A percentile compares a stretch with the other conserved stretches of the same genome.
Conservation (phyloP, 2,113 vertebrate genomes). For the Sinocyclocheilus maitianheensis region DNA sequence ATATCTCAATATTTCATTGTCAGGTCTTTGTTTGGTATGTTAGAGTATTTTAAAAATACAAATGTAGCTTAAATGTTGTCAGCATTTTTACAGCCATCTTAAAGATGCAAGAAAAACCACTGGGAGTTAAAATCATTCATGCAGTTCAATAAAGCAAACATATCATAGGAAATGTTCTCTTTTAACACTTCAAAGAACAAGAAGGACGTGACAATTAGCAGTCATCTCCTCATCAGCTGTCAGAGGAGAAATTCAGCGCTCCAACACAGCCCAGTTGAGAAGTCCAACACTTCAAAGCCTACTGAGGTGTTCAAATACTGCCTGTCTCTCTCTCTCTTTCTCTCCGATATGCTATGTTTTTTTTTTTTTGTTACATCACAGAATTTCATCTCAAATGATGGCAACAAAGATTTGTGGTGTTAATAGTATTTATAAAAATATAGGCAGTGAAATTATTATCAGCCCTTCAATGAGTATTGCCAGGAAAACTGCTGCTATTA, state of each 20-base stretch:
- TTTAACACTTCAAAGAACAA: slow-evolving; percentile 59
- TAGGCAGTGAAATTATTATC: neutral
- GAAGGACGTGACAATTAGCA: slow-evolving; percentile 59
- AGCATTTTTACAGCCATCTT: neutral
- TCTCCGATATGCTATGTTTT: slow-evolving; percentile 13
- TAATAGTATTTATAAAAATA: slow-evolving; percentile 19
- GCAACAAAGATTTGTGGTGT: slow-evolving; percentile 42
- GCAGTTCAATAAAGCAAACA: slow-evolving; percentile 52
- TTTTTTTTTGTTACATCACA: slow-evolving; percentile 37
- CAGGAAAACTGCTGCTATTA: neutral
- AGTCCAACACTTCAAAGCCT: slow-evolving; percentile 56
- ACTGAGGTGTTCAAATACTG: slow-evolving; percentile 54
- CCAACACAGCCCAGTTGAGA: slow-evolving; percentile 50
- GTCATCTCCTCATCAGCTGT: slow-evolving; percentile 55
- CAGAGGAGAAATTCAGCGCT: slow-evolving; percentile 43
- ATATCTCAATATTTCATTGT: neutral
- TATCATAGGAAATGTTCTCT: slow-evolving; percentile 53
- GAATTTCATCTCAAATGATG: slow-evolving; percentile 31
- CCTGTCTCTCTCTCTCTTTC: neutral
- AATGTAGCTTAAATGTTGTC: slow-evolving; percentile 4
- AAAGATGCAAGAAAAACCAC: slow-evolving; percentile 24
- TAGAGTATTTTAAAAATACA: neutral
- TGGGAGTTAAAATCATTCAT: slow-evolving; percentile 37
- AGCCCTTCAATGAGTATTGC: neutral
- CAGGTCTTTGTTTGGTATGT: slow-evolving; percentile 2